Evolutionary conservation across 2,113 vertebrate species (phyloP).

Genomic region (Ctenomys sociabilis): DNA sequence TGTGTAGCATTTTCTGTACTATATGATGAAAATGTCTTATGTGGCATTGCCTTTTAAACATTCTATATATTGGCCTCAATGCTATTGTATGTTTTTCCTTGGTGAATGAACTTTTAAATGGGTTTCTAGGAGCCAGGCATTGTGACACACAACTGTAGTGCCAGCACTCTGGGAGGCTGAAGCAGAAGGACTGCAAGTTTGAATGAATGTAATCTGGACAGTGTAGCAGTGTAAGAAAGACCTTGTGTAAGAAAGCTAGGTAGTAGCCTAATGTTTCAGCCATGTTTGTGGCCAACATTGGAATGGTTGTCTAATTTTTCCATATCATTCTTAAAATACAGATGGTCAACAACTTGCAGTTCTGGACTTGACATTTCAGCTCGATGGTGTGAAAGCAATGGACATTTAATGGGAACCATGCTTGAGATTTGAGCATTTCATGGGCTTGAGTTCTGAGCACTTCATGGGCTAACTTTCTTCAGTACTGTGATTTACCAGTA

Average conservation of each 20-base stretch:
- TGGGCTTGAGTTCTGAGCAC: background rate
- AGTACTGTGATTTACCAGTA: background rate
- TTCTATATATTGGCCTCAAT: background rate
- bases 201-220: background rate
- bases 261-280: background rate
- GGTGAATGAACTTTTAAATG: background rate
- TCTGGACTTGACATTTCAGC: background rate
- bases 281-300: background rate
- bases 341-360: background rate
- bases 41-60: background rate
- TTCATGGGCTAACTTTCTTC: background rate
- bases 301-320: background rate
- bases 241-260: background rate
- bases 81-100: background rate
- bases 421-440: background rate
- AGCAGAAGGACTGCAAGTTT: background rate
- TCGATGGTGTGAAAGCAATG: background rate
- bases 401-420: background rate
- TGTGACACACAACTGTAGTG: background rate
- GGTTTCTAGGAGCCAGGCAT: background rate
- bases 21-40: background rate
- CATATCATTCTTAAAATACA: background rate
- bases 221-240: background rate
- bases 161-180: background rate
- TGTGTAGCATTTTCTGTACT: background rate